Base-by-base conservation (phyloP, 2,797 vertebrate species). In the Pseudomugil gertrudae region DNA sequence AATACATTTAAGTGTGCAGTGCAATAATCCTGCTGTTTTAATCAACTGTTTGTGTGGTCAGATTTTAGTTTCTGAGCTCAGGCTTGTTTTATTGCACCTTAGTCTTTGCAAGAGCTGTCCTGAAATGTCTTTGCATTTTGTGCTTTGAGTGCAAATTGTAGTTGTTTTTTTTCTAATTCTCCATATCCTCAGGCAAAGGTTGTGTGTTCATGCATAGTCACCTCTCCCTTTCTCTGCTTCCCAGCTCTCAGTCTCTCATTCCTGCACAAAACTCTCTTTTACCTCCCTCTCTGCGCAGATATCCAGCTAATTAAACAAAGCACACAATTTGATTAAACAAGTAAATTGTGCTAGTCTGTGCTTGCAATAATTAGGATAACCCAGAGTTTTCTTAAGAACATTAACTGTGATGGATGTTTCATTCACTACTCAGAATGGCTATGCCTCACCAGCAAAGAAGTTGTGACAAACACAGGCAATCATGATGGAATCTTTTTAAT, bases 261-360 rank as follows among this genome's bases (percentile, higher is more conserved):
- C 76, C 26, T 57, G 52, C 59, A 65, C 30, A 69, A 80, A 78
- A 68, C 53, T 63, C 73, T n/a, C 67, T 63, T 62, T 68, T 77
- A 78, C 80, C 77, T 83, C 73, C 69, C 81, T 82, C 73, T 84
- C 76, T 71, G 63, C 73, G 86, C 87, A 84, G 81, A 90, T 84
- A 91, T 80, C 80, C 89, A 91, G 85, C 86, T 92, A 92, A 93
- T 93, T 93, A 91, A 92, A 91, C 85, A 88, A 91, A 92, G 86
- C 79, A 87, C 86, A 87, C 84, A 48, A 90, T 87, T 92, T 93
- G 90, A 92, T 92, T 92, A 93, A 92, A 89, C 87, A 86, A 92
- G 84, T 89, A 87, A 93, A 92, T 92, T 90, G 91, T 88, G 80
- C 89, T 87, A 89, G 88, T 90, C 86, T 85, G 84, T 90, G 89